Conservation (phyloP, 1,140 invertebrate species). For the Steinernema khuongi region DNA sequence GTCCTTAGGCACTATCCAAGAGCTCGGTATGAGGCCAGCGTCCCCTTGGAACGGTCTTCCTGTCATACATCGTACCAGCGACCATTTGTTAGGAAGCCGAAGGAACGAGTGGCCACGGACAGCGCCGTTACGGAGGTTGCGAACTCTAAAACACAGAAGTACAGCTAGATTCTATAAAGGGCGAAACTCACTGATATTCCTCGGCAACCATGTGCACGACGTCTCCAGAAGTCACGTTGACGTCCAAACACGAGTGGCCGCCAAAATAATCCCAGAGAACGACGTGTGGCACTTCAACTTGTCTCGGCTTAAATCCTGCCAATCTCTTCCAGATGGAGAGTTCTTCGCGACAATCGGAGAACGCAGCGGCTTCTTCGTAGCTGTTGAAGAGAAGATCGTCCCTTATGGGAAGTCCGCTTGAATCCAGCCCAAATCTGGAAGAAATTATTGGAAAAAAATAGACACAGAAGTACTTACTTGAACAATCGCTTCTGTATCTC, state of each 20-base stretch:
- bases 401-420: background rate
- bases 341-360: background rate
- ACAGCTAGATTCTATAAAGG: background rate
- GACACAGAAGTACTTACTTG: background rate
- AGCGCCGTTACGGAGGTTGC: background rate
- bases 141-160: background rate
- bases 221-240: constrained; percentile 24
- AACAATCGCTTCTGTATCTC: background rate
- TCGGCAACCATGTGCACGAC: constrained; percentile 19
- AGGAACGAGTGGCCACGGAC: background rate
- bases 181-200: constrained; percentile 22
- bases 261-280: constrained; percentile 24
- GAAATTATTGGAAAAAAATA: background rate
- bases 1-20: background rate
- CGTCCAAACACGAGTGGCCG: constrained; percentile 18
- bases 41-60: background rate
- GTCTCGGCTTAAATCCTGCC: background rate
- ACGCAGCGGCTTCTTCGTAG: constrained; percentile 1
- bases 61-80: background rate
- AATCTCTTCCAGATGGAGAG: constrained; percentile 3
- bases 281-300: constrained; percentile 18
- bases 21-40: background rate
- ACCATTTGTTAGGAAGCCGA: background rate
- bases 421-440: background rate
- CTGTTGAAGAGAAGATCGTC: constrained; percentile 17